Evolutionary conservation across 2,113 vertebrate species (phyloP).

Genomic region (Hemicordylus capensis): DNA sequence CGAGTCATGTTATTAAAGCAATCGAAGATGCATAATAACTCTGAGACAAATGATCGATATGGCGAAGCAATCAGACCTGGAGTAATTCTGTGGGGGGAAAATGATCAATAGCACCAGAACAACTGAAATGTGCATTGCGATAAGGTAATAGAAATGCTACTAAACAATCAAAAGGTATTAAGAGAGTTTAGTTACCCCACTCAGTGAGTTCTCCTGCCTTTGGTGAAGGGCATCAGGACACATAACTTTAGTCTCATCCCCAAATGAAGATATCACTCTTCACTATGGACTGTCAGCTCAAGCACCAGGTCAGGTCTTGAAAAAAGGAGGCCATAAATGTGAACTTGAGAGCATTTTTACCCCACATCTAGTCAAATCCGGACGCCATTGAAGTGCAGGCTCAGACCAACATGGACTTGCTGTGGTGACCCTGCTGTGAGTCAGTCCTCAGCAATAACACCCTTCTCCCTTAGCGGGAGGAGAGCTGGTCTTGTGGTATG

Average conservation of each 20-base stretch:
- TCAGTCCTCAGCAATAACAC: neutral
- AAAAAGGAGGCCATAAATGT: neutral
- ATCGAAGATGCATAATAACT: conserved; percentile 60
- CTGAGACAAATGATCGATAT: conserved; percentile 51
- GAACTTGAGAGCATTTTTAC: neutral
- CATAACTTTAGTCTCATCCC: conserved; percentile 1
- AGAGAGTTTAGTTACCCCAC: neutral
- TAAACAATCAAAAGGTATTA: neutral
- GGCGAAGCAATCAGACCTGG: conserved; percentile 36
- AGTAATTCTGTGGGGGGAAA: conserved; percentile 24
- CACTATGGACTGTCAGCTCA: fast-evolving
- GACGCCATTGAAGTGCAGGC: neutral
- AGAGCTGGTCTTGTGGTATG: too few species aligned
- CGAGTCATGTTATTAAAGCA: conserved; percentile 65
- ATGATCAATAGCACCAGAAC: conserved; percentile 39
- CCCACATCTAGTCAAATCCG: neutral
- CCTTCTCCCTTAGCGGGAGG: neutral
- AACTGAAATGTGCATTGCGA: conserved; percentile 14
- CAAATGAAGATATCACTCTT: neutral
- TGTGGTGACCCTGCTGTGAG: neutral
- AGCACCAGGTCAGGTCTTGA: neutral
- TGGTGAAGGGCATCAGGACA: neutral
- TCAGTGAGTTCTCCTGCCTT: neutral
- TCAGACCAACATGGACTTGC: neutral
- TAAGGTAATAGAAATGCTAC: conserved; percentile 3